phyloP scores from a whole-genome alignment of 92 coral and sea anemone genomes.

The Heliopora coerulea region DNA sequence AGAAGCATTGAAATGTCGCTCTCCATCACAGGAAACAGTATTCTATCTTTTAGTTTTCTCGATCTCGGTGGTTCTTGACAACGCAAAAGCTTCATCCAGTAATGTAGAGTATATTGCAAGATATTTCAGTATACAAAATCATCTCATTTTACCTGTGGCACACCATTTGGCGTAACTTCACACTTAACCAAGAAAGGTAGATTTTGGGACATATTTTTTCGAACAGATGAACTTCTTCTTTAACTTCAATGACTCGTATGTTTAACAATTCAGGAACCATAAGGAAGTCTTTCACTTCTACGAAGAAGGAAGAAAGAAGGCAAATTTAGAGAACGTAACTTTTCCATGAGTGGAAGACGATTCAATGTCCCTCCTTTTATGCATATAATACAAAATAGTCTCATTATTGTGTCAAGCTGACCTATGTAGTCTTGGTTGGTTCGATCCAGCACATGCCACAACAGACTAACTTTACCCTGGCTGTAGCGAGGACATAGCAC shows the following conservation, averaged over 20 bases:
- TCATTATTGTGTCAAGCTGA: no score
- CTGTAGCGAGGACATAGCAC: slow-evolving; percentile 84
- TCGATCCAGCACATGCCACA: slow-evolving; percentile 89
- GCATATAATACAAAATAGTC: no score
- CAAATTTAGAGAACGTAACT: neutral
- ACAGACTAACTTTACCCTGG: slow-evolving; percentile 71
- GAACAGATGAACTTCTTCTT: slow-evolving; percentile 79
- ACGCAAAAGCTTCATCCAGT: no score
- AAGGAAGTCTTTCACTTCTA: slow-evolving; percentile 78
- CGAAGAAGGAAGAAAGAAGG: neutral
- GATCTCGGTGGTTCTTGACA: no score
- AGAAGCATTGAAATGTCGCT: no score
- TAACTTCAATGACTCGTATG: slow-evolving; percentile 86
- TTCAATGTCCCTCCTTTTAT: neutral
- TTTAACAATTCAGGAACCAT: slow-evolving; percentile 80
- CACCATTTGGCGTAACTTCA: slow-evolving; percentile 67
- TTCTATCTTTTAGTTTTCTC: no score
- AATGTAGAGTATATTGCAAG: no score
- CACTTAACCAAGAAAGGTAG: slow-evolving; percentile 76
- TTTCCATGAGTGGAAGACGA: neutral
- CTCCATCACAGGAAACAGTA: no score
- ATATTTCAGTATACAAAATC: no score
- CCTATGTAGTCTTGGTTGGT: slow-evolving; percentile 74
- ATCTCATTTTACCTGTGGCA: slow-evolving; percentile 92
- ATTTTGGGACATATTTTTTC: slow-evolving; percentile 76